Base-by-base conservation (phyloP, 2,797 vertebrate genomes). In the Poecile montanus region DNA sequence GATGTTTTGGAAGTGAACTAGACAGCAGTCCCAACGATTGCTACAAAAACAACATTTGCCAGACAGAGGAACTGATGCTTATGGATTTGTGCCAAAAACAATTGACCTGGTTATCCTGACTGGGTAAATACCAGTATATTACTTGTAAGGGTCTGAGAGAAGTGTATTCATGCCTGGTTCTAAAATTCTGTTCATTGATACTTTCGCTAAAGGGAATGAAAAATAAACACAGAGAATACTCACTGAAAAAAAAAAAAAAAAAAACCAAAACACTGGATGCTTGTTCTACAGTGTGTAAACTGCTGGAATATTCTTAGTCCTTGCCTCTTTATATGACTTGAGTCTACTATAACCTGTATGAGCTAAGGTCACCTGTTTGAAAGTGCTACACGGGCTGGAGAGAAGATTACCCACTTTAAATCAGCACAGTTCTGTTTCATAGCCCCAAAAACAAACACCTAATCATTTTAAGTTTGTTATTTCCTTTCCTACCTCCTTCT, bases 1-100 rank as follows among this genome's bases (percentile, higher is more conserved):
- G 70, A 86, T 95, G 95, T 96, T 97, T 94, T 97, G 96, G 82
- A 95, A 95, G 81, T 87, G 70, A 36, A 54, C 77, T 94, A 97
- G 96, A 97, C 93, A 93, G 95, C 96, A 96, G 82, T 66, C 67
- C 70, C 23, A 42, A 70, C 4, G 65, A 95, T 91, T 77, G 66
- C 73, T 70, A 88, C 66, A 91, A 95, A 98, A 97, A 36, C 78
- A 81, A 66, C 61, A 58, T 79, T 91, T 95, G 90, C 84, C 67
- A 88, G 91, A 95, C 88, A 96, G 72, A 96, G 78, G 85, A 93
- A 83, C 74, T 92, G 91, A 87, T 87, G 82, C 53, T 88, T 89
- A 74, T 91, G 88, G 87, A 83, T 91, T 88, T 78, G 60, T 67
- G 86, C 94, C 90, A 94, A 54, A 91, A 96, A 89, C 47, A 97